A percentile compares a stretch with the other conserved stretches of the same genome.
phyloP scores from a whole-genome alignment of 1,140 invertebrate genomes.

The Phocides pigmalion region DNA sequence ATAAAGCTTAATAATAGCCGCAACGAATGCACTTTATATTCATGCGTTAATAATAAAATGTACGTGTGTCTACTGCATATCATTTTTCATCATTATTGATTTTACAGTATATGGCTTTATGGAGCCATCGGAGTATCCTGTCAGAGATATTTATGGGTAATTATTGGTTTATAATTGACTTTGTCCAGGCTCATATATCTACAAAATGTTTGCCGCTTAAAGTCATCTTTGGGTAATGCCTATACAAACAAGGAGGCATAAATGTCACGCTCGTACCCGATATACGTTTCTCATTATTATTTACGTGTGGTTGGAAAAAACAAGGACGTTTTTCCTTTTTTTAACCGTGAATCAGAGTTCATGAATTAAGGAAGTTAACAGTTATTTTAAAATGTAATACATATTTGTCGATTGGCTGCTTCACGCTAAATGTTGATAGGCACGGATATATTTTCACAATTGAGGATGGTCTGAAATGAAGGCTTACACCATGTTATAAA shows the following conservation, averaged over 20 bases:
- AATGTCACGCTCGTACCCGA: not conserved
- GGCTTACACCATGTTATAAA: too few relatives aligned
- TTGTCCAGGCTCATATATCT: not conserved
- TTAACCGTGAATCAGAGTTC: not conserved
- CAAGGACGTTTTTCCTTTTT: not conserved
- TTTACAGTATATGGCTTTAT: constrained; percentile 15
- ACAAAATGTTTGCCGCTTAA: not conserved
- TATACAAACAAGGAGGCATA: not conserved
- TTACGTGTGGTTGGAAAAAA: too few relatives aligned
- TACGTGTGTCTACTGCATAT: constrained; percentile 1
- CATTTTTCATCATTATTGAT: constrained; percentile 19
- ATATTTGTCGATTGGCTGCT: too few relatives aligned
- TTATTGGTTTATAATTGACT: constrained; percentile 1
- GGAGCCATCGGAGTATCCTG: constrained; percentile 1
- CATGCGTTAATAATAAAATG: constrained; percentile 6
- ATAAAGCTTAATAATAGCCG: not conserved
- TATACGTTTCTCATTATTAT: too few relatives aligned
- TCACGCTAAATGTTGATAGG: too few relatives aligned
- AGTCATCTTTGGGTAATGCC: not conserved
- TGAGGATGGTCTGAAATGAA: too few relatives aligned
- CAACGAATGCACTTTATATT: not conserved
- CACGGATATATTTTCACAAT: too few relatives aligned
- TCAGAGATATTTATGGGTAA: constrained; percentile 9
- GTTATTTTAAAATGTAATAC: too few relatives aligned
- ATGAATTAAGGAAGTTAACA: not conserved